Conservation (phyloP, 2,888 invertebrate species). For the Kuschelorhynchus macadamiae region DNA sequence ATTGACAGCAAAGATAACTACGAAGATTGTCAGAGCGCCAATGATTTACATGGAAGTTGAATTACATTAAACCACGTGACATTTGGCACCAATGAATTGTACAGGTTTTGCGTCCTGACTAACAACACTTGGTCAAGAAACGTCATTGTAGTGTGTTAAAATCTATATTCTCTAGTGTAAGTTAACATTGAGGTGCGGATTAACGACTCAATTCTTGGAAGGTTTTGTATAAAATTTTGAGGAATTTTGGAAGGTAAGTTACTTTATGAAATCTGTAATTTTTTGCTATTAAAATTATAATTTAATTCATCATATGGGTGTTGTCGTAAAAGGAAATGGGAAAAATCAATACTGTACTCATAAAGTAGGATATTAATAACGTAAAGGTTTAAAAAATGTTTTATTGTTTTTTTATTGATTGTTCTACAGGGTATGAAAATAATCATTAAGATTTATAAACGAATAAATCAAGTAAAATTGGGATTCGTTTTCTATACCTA, state of each 20-base stretch:
- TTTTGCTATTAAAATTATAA: not conserved
- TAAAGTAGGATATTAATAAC: conserved; percentile 9
- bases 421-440: too few species aligned
- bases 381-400: not conserved
- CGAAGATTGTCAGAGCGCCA: too few species aligned
- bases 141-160: conserved; percentile 44
- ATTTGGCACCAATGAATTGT: conserved; percentile 58
- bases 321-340: conserved; percentile 50
- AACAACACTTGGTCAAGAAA: conserved; percentile 51
- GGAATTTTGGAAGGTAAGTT: conserved; percentile 20
- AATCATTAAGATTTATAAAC: too few species aligned
- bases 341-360: conserved; percentile 53
- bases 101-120: conserved; percentile 60
- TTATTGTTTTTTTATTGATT: too few species aligned
- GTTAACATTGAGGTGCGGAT: conserved; percentile 4
- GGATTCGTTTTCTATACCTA: too few species aligned
- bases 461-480: too few species aligned
- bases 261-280: not conserved
- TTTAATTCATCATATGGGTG: conserved; percentile 48
- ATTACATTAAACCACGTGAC: conserved; percentile 57
- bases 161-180: conserved; percentile 12
- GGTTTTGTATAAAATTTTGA: not conserved
- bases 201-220: conserved; percentile 9
- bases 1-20: too few species aligned
- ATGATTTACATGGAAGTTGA: too few species aligned